Evolutionary conservation across 2,797 vertebrate genomes (phyloP), one percentile per base, ranked within the genome.

Genomic region (Rhinogobio ventralis): DNA sequence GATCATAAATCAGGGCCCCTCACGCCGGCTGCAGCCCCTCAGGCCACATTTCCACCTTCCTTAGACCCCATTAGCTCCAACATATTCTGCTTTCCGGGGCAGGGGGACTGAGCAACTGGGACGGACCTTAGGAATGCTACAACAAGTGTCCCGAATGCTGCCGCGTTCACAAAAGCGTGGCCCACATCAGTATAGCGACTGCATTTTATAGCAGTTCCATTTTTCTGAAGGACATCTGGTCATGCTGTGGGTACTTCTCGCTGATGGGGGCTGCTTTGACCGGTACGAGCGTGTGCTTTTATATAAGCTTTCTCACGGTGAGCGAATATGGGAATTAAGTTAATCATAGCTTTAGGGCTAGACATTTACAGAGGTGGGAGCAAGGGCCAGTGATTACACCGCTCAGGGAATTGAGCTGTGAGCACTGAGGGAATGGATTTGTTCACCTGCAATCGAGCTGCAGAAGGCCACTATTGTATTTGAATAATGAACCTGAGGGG

Each of bases 1-100:
- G 79, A 84, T 87, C 90, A 89, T 91, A 91, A 92, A 91, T 92
- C 90, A 89, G 82, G 28, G 73, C 72, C 72, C 73, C 83, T 89
- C 87, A 84, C 64, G 55, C 81, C 33, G 85, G 85, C 85, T 83
- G 57, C 46, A 77, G 86, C 85, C 86, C 87, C 89, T 85, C 79
- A 72, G 89, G 90, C 79, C 87, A 88, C 85, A 73, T 89, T 87
- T 89, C 83, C 86, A 89, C 89, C 90, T 88, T 88, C 85, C 87
- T 85, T 36, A 89, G 86, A 89, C 85, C 85, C 88, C 79, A 88
- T 90, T 88, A 90, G 89, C 87, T 81, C 75, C 81, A 55, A 72
- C 85, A 84, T 85, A 83, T 83, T 88, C 74, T 49, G 73, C 73
- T 85, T 82, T 89, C 81, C 19, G 75, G 69, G 78, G 81, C 14